phyloP scores from a whole-genome alignment of 2,113 vertebrate genomes.

The Galemys pyrenaicus region DNA sequence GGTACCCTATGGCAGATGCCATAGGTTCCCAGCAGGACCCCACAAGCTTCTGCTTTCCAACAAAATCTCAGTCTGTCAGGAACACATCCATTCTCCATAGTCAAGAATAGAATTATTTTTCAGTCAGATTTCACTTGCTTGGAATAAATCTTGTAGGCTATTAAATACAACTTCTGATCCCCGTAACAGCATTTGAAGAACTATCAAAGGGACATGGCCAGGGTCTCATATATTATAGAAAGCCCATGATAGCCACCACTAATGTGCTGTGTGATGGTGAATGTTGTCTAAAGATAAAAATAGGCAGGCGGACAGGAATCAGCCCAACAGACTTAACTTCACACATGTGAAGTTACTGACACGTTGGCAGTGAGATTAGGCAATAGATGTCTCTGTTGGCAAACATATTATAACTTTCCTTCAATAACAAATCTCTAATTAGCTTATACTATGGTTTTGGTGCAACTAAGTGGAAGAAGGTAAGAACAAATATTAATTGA shows the following conservation, averaged over 20 bases:
- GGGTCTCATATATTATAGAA: slow-evolving; percentile 76
- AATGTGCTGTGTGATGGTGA: slow-evolving; percentile 76
- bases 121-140: slow-evolving; percentile 74
- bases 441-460: slow-evolving; percentile 74
- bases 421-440: slow-evolving; percentile 79
- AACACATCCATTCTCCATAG: slow-evolving; percentile 13
- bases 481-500: slow-evolving; percentile 74
- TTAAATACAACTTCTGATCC: slow-evolving; percentile 78
- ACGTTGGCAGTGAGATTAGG: slow-evolving; percentile 73
- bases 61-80: neutral
- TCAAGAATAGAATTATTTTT: slow-evolving; percentile 68
- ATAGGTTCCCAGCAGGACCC: neutral
- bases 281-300: slow-evolving; percentile 83
- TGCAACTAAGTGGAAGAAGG: slow-evolving; percentile 66
- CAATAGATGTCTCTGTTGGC: slow-evolving; percentile 66
- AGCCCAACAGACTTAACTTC: slow-evolving; percentile 81
- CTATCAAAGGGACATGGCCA: slow-evolving; percentile 79
- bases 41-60: neutral
- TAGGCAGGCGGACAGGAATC: slow-evolving; percentile 67
- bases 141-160: slow-evolving; percentile 75
- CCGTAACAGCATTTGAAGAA: slow-evolving; percentile 73
- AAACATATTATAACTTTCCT: slow-evolving; percentile 79
- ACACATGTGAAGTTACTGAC: slow-evolving; percentile 77
- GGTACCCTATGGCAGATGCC: neutral
- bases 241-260: slow-evolving; percentile 79